Base-by-base conservation (phyloP, 2,113 vertebrate genomes). In the Oncorhynchus mykiss region DNA sequence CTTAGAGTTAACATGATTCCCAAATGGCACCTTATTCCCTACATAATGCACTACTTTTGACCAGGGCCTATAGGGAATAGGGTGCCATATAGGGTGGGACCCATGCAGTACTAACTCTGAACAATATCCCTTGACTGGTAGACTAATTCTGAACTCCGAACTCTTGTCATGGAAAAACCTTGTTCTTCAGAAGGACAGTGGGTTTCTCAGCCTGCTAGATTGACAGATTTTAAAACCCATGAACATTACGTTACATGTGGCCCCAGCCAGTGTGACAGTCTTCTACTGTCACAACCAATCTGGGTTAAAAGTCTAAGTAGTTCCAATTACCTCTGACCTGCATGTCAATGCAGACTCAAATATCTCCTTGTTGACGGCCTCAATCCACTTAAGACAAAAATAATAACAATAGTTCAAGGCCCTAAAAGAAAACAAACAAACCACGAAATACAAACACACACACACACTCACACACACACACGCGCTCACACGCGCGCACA, bases 171-270 rank as follows among this genome's bases (percentile, higher is more conserved):
- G 62, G 73, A n/a, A 51, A 67, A 18, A 20, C 39, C 60, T 67
- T 49, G 70, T 65, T 18, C 6, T 77, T 77, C 27, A 34, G 65
- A 25, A 54, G 60, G 75, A 71, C 59, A 48, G 45, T 51, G 39
- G 39, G 9, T 45, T 45, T 45, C 39, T 45, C 39, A 45, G 67
- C 69, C 68, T 31, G 22, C 60, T 57, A 48, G 62, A 14, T 25
- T 24, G 25, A 27, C 45, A 71, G 62, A 77, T 31, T 49, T n/a
- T 71, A 77, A 71, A 34, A 29, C 24, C 11, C 13, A 54, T 14
- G 65, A 39, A 77, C 67, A 62, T 8, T 18, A 7, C 27, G 45
- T 68, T 75, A 45, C 65, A 68, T 31, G 13, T 39, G 14, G 27
- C 4, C 51, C 34, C 20, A 22, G 64, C 59, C 7, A 62, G 59